These are phyloP conservation scores for Drosophila leonis DNA, from an alignment of 2,888 invertebrate genomes.

Conservation along the genomic window DNA sequence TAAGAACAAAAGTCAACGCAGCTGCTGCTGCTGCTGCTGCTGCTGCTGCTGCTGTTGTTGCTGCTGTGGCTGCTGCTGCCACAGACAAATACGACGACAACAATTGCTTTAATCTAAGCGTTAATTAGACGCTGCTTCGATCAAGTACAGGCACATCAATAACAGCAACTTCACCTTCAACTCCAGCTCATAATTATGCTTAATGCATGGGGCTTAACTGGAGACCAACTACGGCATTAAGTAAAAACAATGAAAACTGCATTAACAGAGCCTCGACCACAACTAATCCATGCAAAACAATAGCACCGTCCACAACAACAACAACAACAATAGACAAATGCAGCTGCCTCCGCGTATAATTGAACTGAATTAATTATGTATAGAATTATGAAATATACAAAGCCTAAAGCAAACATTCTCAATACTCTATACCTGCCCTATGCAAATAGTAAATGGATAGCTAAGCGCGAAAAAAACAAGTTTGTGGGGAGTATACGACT, in stretches of 20 bases:
- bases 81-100: slow-evolving; percentile 14
- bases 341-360: slow-evolving; percentile 19
- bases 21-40: not conserved
- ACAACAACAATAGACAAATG: slow-evolving; percentile 2
- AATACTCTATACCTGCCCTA: not conserved
- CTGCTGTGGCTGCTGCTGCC: slow-evolving; percentile 20
- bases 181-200: slow-evolving; percentile 15
- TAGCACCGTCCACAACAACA: not conserved
- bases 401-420: not conserved
- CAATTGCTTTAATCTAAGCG: slow-evolving; percentile 6
- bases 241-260: slow-evolving; percentile 30
- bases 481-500: not conserved
- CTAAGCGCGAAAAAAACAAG: not conserved
- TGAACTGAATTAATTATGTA: slow-evolving; percentile 30
- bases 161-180: slow-evolving; percentile 7
- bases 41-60: slow-evolving; percentile 11
- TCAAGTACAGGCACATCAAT: not conserved
- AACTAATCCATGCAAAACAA: slow-evolving; percentile 7
- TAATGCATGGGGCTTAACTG: slow-evolving; percentile 4
- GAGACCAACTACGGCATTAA: slow-evolving; percentile 4
- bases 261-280: slow-evolving; percentile 17
- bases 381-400: not conserved
- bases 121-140: slow-evolving; percentile 9
- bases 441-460: not conserved
- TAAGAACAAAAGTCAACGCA: slow-evolving; percentile 50